Base-by-base conservation (phyloP, 1,140 invertebrate genomes). In the Brachionus koreanus region DNA sequence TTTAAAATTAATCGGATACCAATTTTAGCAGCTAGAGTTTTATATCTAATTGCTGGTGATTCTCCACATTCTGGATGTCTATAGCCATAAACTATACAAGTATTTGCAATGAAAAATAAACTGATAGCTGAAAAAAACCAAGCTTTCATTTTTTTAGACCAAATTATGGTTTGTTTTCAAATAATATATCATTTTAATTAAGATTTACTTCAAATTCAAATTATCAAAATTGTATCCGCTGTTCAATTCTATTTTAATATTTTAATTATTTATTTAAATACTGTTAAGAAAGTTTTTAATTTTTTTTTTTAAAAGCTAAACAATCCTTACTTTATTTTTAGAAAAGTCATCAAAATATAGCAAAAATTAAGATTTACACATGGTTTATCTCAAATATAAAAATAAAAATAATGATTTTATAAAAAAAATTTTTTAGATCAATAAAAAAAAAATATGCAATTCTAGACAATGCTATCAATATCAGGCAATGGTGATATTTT, bases 381-480 rank as follows among this genome's bases (percentile, higher is more conserved):
- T 29, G 29, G 29, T 29, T 29, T 29, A 29, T 29, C 29, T 29
- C 29, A 29, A 29, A 29, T 2, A 29, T 29, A 29, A 29, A 29
- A 29, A 29, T 29, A 2, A 29, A n/a, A 29, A 29, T 29, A 2
- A 1, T 29, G 29, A 49, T 49, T 4, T 63, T 25, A 5, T 6
- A 72, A 19, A 72, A 43, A 16, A 42, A 72, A 72, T 37, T 25
- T 74, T 43, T 9, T 43, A n/a, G n/a, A n/a, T n/a, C n/a, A n/a
- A n/a, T n/a, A n/a, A 46, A 25, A n/a, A 5, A 23, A 39, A 19
- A 72, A 72, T 6, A n/a, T n/a, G n/a, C n/a, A n/a, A n/a, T 35
- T n/a, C 35, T 65, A 79, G 46, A 65, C 61, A 10, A 79, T 52
- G 25, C 76, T 79, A 25, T 79, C 76, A 25, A 79, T 61, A 57